A percentile compares a stretch with the other conserved stretches of the same genome.
Evolutionary conservation across 2,113 vertebrate genomes (phyloP).

Genomic region (Jaculus jaculus): DNA sequence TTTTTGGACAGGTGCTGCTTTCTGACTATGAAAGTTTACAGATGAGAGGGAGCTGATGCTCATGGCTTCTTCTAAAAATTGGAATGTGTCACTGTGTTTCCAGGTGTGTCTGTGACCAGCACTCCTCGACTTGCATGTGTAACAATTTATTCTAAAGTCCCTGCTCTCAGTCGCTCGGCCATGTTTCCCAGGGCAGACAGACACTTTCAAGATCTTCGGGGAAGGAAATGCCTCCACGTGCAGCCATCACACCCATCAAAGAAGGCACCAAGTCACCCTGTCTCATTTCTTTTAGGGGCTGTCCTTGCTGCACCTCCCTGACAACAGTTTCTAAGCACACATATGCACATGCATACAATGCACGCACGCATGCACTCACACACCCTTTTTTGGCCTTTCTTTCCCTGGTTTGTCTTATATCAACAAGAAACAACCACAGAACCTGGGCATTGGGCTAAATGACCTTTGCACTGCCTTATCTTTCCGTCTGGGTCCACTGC

Average conservation of each 20-base stretch:
- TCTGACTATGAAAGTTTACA: background rate
- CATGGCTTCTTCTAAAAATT: background rate
- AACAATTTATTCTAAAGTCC: background rate
- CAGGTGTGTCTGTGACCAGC: background rate
- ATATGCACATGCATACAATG: too few relatives aligned
- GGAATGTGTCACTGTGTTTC: background rate
- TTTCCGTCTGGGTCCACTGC: background rate
- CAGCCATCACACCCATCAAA: background rate
- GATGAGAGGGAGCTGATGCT: background rate
- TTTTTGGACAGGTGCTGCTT: too few relatives aligned
- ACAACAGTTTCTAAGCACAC: background rate
- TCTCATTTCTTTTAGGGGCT: background rate
- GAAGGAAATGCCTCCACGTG: background rate
- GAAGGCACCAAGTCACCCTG: background rate
- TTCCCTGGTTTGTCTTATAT: background rate
- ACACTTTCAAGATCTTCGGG: slow-evolving; percentile 7
- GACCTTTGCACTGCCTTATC: background rate
- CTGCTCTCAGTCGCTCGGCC: background rate
- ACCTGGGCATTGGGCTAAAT: background rate
- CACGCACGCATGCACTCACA: too few relatives aligned
- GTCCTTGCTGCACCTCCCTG: background rate
- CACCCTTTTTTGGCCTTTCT: background rate
- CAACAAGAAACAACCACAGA: background rate
- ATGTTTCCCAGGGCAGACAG: background rate
- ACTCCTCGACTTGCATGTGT: background rate